Evolutionary conservation across 2,888 invertebrate genomes (phyloP).

Genomic region (Chymomyza caudatula): DNA sequence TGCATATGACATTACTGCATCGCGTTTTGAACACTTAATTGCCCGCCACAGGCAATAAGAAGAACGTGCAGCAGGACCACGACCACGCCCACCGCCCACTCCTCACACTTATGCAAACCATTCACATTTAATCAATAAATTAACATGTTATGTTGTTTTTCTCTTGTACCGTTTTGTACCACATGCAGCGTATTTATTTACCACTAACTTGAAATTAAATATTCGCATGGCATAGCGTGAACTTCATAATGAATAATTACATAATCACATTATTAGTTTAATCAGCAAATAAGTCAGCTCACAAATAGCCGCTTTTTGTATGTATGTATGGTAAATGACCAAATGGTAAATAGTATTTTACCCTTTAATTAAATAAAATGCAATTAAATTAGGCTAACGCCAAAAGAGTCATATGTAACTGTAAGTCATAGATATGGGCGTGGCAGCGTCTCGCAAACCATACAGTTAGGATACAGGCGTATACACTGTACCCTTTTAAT

Average conservation of each 20-base stretch:
- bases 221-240: not conserved
- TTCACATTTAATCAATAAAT: slow-evolving; percentile 19
- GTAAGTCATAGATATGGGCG: not conserved
- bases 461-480: not conserved
- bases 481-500: no score
- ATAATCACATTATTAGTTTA: slow-evolving; percentile 37
- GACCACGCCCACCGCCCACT: no score
- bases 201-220: not conserved
- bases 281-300: slow-evolving; percentile 13
- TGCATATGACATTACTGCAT: not conserved
- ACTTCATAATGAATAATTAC: slow-evolving; percentile 38
- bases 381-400: not conserved
- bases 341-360: not conserved
- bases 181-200: slow-evolving; percentile 1
- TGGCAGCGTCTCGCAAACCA: not conserved
- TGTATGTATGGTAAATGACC: not conserved
- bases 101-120: no score
- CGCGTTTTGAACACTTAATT: not conserved
- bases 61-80: not conserved
- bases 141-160: slow-evolving; percentile 16
- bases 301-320: not conserved
- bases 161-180: not conserved
- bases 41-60: not conserved
- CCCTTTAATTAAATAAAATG: not conserved
- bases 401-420: not conserved